Conservation (phyloP, 2,113 vertebrate genomes). For the Sturnus vulgaris region DNA sequence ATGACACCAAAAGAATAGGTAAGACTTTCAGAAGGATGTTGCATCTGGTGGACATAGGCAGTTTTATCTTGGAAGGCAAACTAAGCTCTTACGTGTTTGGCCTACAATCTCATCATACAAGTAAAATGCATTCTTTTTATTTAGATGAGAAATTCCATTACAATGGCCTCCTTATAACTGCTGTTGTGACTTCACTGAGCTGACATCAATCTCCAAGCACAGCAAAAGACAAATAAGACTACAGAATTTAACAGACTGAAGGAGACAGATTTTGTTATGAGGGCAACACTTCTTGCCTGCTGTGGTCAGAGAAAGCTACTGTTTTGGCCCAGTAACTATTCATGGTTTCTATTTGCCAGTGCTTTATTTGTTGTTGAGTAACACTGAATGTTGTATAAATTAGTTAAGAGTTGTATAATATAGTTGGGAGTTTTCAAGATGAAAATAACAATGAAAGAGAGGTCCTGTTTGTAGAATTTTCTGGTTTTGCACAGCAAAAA, state of each 20-base stretch:
- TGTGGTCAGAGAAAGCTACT: background rate
- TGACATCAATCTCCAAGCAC: background rate
- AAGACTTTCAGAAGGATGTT: background rate
- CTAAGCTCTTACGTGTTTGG: background rate
- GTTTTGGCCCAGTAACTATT: background rate
- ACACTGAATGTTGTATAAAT: background rate
- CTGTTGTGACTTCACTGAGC: background rate
- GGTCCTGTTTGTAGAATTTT: background rate
- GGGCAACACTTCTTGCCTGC: background rate
- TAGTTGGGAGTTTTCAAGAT: background rate
- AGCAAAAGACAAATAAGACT: background rate
- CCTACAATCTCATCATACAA: background rate
- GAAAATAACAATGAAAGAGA: background rate
- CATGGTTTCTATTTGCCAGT: background rate
- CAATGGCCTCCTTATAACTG: background rate
- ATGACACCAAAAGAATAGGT: conserved; percentile 92
- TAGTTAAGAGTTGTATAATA: background rate
- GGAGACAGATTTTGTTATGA: background rate
- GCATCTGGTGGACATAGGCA: background rate
- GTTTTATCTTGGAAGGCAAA: background rate
- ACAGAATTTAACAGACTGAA: background rate
- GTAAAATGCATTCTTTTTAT: background rate
- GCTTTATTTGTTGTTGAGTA: background rate
- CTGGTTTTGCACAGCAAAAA: background rate
- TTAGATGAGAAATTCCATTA: background rate